These are phyloP conservation scores for Sabellastarte sp. DNA, from an alignment of 2,888 invertebrate species.

Conservation along the genomic window DNA sequence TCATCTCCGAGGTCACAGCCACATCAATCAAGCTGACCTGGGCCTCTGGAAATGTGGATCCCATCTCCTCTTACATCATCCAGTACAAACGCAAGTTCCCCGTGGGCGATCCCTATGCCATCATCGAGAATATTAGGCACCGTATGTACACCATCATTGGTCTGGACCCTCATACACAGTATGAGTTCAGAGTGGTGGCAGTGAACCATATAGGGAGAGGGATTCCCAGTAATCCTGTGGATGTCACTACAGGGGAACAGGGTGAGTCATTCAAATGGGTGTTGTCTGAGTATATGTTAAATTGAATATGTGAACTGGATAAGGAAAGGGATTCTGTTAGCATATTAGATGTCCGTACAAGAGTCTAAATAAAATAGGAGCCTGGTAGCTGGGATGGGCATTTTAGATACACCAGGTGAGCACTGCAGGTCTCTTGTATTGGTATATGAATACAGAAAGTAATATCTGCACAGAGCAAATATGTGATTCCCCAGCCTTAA, in stretches of 20 bases:
- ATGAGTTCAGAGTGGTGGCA: conserved; percentile 93
- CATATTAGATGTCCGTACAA: too few species aligned
- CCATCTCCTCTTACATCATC: conserved; percentile 89
- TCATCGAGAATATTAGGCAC: conserved; percentile 89
- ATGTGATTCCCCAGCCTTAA: too few species aligned
- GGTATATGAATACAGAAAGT: too few species aligned
- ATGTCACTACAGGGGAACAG: conserved; percentile 94
- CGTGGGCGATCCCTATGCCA: conserved; percentile 67
- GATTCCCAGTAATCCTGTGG: conserved; percentile 80
- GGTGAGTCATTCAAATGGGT: too few species aligned
- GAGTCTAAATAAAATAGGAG: too few species aligned
- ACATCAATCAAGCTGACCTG: conserved; percentile 89
- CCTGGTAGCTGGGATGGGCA: too few species aligned
- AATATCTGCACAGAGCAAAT: too few species aligned
- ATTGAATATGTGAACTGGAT: too few species aligned
- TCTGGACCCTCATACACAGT: conserved; percentile 90
- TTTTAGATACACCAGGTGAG: too few species aligned
- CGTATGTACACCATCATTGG: conserved; percentile 80
- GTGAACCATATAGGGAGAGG: conserved; percentile 93
- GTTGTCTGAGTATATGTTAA: too few species aligned
- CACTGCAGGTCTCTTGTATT: too few species aligned
- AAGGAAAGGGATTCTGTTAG: too few species aligned
- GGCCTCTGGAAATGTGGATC: conserved; percentile 68
- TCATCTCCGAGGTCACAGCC: conserved; percentile 89
- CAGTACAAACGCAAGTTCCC: conserved; percentile 91